Evolutionary conservation across 1,140 invertebrate genomes (phyloP).

Genomic region (Pissodes strobi): DNA sequence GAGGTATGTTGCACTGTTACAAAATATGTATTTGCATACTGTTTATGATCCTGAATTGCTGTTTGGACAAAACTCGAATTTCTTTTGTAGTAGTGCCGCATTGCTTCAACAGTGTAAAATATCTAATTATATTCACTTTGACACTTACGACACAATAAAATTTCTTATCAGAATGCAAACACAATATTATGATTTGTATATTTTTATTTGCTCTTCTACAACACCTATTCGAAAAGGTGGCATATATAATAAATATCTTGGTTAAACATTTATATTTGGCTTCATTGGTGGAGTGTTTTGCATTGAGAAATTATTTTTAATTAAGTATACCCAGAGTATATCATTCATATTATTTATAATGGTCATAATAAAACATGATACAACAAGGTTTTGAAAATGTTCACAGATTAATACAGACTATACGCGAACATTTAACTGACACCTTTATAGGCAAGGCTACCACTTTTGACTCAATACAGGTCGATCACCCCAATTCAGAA

Average conservation of each 20-base stretch:
- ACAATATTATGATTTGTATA: conserved; percentile 29
- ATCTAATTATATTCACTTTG: conserved; percentile 10
- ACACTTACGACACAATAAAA: conserved; percentile 20
- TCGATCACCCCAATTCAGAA: too few species aligned
- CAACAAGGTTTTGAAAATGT: background rate
- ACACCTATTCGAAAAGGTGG: conserved; percentile 17
- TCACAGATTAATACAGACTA: background rate
- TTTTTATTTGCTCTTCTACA: conserved; percentile 14
- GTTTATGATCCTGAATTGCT: too few species aligned
- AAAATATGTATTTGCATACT: too few species aligned
- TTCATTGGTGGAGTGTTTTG: conserved; percentile 5
- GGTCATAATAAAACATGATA: too few species aligned
- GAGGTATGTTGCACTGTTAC: too few species aligned
- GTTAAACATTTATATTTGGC: conserved; percentile 10
- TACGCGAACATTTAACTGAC: too few species aligned
- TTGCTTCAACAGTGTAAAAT: background rate
- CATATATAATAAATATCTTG: conserved; percentile 21
- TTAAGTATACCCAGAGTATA: too few species aligned
- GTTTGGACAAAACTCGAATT: too few species aligned
- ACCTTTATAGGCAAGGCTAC: too few species aligned
- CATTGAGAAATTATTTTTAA: background rate
- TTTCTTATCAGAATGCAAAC: conserved; percentile 21
- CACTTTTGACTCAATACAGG: too few species aligned
- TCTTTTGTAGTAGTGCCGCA: conserved; percentile 8
- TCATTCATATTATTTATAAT: too few species aligned